Evolutionary conservation across 2,113 vertebrate species (phyloP).

Genomic region (Mormyrus iriodes): DNA sequence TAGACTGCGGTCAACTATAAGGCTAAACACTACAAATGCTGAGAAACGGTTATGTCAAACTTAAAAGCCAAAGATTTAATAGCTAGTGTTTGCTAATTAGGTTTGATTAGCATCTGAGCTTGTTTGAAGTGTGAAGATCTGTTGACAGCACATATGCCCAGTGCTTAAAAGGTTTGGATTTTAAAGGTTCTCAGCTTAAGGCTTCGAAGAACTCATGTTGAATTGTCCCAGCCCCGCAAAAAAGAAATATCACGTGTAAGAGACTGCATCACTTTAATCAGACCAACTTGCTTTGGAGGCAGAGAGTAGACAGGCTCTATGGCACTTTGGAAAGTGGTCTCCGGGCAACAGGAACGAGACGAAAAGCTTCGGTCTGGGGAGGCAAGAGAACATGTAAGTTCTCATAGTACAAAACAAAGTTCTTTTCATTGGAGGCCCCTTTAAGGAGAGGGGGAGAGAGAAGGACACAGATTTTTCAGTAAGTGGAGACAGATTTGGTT

Average conservation of each 20-base stretch:
- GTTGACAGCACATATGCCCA: not conserved
- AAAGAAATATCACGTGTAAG: not conserved
- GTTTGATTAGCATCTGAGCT: not conserved
- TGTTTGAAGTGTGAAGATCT: not conserved
- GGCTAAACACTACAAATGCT: not conserved
- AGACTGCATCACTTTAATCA: not conserved
- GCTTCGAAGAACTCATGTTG: not conserved
- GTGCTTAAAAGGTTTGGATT: not conserved
- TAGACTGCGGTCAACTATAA: not conserved
- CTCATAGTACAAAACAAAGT: not conserved
- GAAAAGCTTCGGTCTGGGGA: not conserved
- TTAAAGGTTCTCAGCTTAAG: not conserved
- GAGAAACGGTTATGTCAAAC: not conserved
- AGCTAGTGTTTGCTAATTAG: not conserved
- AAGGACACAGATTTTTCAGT: conserved; percentile 20
- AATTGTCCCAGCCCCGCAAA: not conserved
- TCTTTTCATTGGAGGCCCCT: not conserved
- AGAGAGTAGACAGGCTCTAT: not conserved
- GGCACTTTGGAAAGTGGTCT: not conserved
- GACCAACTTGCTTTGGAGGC: not conserved
- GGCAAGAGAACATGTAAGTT: not conserved
- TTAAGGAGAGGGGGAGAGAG: conserved; percentile 5
- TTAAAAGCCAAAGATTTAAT: not conserved
- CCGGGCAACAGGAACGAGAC: not conserved
- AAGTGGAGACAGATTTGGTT: conserved; percentile 6